These are phyloP conservation scores for Octopus bimaculoides DNA, from an alignment of 1,140 invertebrate species.

Conservation along the genomic window DNA sequence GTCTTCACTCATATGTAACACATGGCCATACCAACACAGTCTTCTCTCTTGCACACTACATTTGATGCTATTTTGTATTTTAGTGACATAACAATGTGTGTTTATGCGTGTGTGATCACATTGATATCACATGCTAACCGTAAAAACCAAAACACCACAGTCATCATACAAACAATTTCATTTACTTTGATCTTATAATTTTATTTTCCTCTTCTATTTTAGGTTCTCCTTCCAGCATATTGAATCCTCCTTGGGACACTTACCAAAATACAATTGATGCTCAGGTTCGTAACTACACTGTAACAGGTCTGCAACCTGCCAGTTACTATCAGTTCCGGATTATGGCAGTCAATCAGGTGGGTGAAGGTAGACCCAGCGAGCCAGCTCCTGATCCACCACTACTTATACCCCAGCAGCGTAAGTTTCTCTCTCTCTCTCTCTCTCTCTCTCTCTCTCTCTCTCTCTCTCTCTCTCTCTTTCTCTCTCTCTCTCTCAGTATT, in stretches of 20 bases:
- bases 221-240: background rate
- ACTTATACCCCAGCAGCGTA: constrained; percentile 90
- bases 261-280: constrained; percentile 83
- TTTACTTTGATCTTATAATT: too few relatives aligned
- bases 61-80: too few relatives aligned
- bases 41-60: too few relatives aligned
- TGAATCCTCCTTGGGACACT: constrained; percentile 71
- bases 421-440: constrained; percentile 40
- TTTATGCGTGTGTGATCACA: too few relatives aligned
- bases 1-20: too few relatives aligned
- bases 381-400: constrained; percentile 75
- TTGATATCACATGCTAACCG: too few relatives aligned
- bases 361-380: constrained; percentile 85
- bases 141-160: too few relatives aligned
- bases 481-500: background rate
- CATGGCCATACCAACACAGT: too few relatives aligned
- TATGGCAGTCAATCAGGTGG: constrained; percentile 85
- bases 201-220: background rate
- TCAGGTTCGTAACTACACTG: constrained; percentile 69
- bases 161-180: background rate
- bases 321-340: constrained; percentile 94
- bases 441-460: background rate
- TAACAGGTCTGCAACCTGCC: constrained; percentile 87
- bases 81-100: too few relatives aligned
- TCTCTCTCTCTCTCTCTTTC: background rate